Conservation (phyloP, 2,888 invertebrate species). For the Sarcophaga carnaria region DNA sequence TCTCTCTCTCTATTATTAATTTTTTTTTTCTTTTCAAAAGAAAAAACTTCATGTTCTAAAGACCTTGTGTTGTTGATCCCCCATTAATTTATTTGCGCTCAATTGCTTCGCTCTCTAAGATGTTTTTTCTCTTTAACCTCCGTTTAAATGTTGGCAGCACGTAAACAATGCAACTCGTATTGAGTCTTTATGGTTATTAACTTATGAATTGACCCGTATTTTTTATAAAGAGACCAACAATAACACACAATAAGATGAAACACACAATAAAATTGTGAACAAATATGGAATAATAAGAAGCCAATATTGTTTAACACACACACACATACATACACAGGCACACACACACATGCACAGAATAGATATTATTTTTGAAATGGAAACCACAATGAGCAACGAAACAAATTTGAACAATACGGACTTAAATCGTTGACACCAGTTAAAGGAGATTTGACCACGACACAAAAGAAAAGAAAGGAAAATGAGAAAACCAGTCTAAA, state of each 20-base stretch:
- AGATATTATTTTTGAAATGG: conserved; percentile 28
- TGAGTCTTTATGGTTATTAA: conserved; percentile 61
- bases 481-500: not conserved
- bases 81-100: no score
- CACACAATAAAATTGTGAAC: conserved; percentile 8
- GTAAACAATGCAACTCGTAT: conserved; percentile 42
- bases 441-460: conserved; percentile 48
- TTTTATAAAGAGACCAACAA: not conserved
- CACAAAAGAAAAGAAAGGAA: conserved; percentile 30
- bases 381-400: not conserved
- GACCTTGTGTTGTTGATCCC: no score
- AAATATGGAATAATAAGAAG: conserved; percentile 51
- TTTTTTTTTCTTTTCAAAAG: no score
- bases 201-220: conserved; percentile 63
- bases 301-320: conserved; percentile 51
- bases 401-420: conserved; percentile 46
- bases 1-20: no score
- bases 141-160: conserved; percentile 14
- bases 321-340: not conserved
- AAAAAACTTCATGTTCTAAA: no score
- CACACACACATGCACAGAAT: conserved; percentile 9
- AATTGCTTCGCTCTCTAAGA: no score
- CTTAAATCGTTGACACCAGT: conserved; percentile 60
- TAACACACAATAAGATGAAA: not conserved
- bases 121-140: not conserved